phyloP scores from a whole-genome alignment of 2,888 invertebrate species.

The Monopis laevigella region DNA sequence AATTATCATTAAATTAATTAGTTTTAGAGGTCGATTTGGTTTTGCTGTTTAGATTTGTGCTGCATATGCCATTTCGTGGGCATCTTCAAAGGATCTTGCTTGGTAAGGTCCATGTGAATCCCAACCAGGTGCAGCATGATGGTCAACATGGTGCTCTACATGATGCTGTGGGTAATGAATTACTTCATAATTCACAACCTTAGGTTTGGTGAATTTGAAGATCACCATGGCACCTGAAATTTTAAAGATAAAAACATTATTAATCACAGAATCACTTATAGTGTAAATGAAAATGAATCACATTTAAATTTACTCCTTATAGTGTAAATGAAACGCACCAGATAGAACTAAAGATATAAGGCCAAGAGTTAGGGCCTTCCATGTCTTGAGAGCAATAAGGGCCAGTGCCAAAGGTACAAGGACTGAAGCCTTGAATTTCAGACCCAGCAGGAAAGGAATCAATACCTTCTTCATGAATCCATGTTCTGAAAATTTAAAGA shows the following conservation, averaged over 20 bases:
- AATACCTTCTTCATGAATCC: conserved; percentile 85
- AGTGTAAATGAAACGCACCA: conserved; percentile 40
- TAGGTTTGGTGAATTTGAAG: conserved; percentile 88
- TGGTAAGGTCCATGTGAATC: conserved; percentile 70
- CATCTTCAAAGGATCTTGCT: conserved; percentile 66
- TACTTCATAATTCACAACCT: conserved; percentile 88
- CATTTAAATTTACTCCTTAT: neutral
- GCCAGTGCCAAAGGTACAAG: conserved; percentile 83
- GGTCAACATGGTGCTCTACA: conserved; percentile 75
- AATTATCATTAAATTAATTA: conserved; percentile 23
- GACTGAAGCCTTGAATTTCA: conserved; percentile 88
- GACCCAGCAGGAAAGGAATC: conserved; percentile 84
- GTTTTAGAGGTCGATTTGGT: neutral
- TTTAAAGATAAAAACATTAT: neutral
- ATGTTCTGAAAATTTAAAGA: conserved; percentile 69
- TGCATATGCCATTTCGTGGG: conserved; percentile 69
- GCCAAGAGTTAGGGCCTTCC: conserved; percentile 89
- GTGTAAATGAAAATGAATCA: neutral
- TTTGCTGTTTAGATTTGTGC: conserved; percentile 43
- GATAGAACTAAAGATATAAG: conserved; percentile 85
- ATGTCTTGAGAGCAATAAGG: conserved; percentile 86
- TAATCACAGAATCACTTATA: neutral
- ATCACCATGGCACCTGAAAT: conserved; percentile 76
- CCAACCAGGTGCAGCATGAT: conserved; percentile 58
- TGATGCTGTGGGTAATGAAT: conserved; percentile 81